These are phyloP conservation scores for Hypsibius dujardini DNA, from an alignment of 1,140 invertebrate species.

Conservation along the genomic window DNA sequence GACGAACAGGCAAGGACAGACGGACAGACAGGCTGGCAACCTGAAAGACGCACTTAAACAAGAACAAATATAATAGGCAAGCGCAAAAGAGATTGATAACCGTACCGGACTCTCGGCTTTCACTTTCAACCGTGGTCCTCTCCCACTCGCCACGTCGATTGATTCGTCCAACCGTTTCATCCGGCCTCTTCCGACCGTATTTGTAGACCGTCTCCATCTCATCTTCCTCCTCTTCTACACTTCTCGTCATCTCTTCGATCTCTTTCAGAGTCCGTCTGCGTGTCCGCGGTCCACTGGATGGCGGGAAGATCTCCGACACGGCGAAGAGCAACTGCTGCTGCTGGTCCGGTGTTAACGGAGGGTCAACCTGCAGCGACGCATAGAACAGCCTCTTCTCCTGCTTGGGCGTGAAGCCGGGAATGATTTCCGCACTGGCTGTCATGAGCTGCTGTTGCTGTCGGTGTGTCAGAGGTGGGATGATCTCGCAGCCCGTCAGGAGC, in stretches of 20 bases:
- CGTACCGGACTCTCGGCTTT: no score
- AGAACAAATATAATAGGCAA: no score
- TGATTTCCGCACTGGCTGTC: background rate
- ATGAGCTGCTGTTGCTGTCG: slow-evolving; percentile 8
- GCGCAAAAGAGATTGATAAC: no score
- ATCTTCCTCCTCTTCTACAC: background rate
- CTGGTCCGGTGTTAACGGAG: slow-evolving; percentile 7
- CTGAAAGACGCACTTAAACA: no score
- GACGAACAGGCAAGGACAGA: no score
- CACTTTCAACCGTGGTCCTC: background rate
- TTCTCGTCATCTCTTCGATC: background rate
- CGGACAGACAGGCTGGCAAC: no score
- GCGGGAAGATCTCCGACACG: background rate
- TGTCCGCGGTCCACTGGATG: background rate
- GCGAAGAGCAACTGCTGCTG: slow-evolving; percentile 3
- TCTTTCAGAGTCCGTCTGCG: background rate
- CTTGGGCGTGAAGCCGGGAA: background rate
- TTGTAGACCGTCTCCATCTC: background rate
- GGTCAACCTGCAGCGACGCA: background rate
- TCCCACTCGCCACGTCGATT: background rate
- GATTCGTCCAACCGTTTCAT: background rate
- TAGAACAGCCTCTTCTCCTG: background rate
- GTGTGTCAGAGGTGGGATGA: slow-evolving; percentile 2
- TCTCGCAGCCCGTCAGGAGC: background rate
- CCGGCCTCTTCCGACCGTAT: background rate